Evolutionary conservation across 2,797 vertebrate species (phyloP), one percentile per base, ranked within the genome.

Genomic region (Anas georgica): DNA sequence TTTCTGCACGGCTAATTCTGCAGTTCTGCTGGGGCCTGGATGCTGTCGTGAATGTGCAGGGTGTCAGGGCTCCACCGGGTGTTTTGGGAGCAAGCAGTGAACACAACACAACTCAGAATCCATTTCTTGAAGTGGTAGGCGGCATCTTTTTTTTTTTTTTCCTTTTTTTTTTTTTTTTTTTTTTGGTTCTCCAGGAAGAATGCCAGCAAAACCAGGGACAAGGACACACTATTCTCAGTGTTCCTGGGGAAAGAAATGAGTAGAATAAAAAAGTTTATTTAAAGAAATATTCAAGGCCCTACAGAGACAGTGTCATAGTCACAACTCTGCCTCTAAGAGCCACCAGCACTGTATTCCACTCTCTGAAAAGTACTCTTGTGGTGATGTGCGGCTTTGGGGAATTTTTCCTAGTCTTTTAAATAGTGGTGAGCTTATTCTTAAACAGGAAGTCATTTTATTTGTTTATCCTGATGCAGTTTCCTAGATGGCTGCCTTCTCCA

Each of bases 171-270:
- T 54, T 66, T 84, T 13, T 46, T 50, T 26, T 58, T 66, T 78
- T 39, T 29, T 70, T 84, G 41, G 55, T 29, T 82, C 50, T 72
- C 12, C 35, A 45, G 18, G 41, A 78, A 86, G 20, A 79, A 17
- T 16, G 62, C 26, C 50, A 76, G 63, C 28, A 55, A 63, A n/a
- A 84, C 5, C 4, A 23, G 43, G 59, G 45, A 79, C 20, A 22
- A 46, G 0, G 0, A 13, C 26, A 78, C 3, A 1, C 23, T 52
- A 63, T n/a, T 66, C 46, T 35, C 77, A n/a, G 64, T 54, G 33
- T 33, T 87, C 48, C 72, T 46, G 31, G 58, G 52, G 60, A 83
- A 94, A 88, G 33, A 88, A 69, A 76, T 41, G 4, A 82, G 29
- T 25, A 79, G 29, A 25, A 63, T 12, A 1, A 1, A 90, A 78